Evolutionary conservation across 2,888 invertebrate species (phyloP).

Genomic region (Cantharis lateralis): DNA sequence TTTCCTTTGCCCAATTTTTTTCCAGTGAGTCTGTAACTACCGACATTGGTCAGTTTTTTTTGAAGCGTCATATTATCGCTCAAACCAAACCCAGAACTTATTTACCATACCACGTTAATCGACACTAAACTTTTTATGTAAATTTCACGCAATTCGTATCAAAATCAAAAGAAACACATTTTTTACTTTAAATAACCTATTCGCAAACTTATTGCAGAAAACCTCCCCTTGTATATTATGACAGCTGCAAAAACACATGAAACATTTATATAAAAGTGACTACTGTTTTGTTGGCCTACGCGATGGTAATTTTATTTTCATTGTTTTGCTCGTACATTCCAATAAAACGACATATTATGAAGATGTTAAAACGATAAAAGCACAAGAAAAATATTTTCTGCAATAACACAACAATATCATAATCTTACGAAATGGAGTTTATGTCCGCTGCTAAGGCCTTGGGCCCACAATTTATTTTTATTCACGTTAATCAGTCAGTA

Average conservation of each 20-base stretch:
- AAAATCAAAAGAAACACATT: constrained; percentile 38
- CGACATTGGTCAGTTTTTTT: constrained; percentile 60
- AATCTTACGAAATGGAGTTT: background rate
- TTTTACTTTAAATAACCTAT: constrained; percentile 41
- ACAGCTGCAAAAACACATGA: constrained; percentile 40
- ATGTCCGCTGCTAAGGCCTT: background rate
- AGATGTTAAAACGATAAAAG: constrained; percentile 15
- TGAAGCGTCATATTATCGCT: constrained; percentile 42
- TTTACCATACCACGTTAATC: constrained; percentile 38
- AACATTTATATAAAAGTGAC: constrained; percentile 30
- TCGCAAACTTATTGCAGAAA: constrained; percentile 41
- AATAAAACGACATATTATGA: constrained; percentile 8
- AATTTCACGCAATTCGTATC: constrained; percentile 37
- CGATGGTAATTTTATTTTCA: constrained; percentile 21
- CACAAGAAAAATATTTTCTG: constrained; percentile 11
- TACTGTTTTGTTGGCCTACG: constrained; percentile 35
- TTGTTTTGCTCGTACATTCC: constrained; percentile 24
- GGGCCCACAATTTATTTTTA: background rate
- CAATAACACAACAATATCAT: constrained; percentile 9
- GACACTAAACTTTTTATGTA: constrained; percentile 38
- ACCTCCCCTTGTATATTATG: constrained; percentile 35
- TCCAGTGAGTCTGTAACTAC: constrained; percentile 74
- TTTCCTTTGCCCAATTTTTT: constrained; percentile 75
- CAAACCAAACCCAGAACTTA: constrained; percentile 30
- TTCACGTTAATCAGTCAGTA: background rate